Conservation (phyloP, 1,140 invertebrate species). For the Geopemphigus sp. region DNA sequence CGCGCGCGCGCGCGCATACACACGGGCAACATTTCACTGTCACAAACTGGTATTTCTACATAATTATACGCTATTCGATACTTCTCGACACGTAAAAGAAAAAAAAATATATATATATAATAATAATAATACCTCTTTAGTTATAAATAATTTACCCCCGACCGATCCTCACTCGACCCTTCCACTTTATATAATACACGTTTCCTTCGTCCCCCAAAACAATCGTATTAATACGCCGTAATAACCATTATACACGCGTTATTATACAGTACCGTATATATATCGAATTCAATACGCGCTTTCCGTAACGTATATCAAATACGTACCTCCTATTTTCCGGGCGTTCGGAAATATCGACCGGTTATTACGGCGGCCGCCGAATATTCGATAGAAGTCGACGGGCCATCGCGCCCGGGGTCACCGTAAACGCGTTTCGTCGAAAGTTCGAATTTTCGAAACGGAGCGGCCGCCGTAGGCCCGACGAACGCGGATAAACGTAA, state of each 20-base stretch:
- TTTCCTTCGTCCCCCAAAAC: background rate
- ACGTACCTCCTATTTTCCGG: too few relatives aligned
- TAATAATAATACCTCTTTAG: conserved; percentile 44
- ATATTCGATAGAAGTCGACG: too few relatives aligned
- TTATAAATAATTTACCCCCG: conserved; percentile 32
- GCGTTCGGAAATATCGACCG: too few relatives aligned
- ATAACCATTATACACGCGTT: background rate
- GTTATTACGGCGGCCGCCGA: too few relatives aligned
- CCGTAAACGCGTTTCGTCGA: too few relatives aligned
- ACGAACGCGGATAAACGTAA: too few relatives aligned
- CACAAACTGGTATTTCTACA: conserved; percentile 49
- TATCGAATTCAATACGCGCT: background rate
- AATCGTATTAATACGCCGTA: conserved; percentile 9
- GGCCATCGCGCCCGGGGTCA: too few relatives aligned
- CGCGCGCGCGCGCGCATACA: background rate
- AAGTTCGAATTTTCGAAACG: too few relatives aligned
- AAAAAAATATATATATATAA: background rate
- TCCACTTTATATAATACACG: background rate
- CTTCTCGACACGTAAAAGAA: conserved; percentile 39
- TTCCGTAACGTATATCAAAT: too few relatives aligned
- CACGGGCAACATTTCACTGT: conserved; percentile 46
- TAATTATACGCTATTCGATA: conserved; percentile 48
- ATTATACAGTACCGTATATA: background rate
- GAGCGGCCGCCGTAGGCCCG: too few relatives aligned
- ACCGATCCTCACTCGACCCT: background rate